Evolutionary conservation across 2,888 invertebrate genomes (phyloP), one percentile per base, ranked within the genome.

Genomic region (Idaea biselata): DNA sequence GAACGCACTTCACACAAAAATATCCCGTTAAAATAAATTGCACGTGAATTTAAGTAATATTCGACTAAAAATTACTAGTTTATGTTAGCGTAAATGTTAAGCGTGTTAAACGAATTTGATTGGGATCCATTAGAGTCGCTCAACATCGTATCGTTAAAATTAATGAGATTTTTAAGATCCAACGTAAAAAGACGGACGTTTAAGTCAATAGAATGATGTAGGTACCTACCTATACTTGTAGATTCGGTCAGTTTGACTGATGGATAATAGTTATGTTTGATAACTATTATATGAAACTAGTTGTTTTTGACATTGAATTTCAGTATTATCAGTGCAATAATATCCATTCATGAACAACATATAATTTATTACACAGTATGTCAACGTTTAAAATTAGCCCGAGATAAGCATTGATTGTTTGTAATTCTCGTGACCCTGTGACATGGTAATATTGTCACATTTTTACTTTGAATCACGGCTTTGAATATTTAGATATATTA

Each of bases 1-100:
- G 84, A 91, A 89, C 73, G 90, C 77, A 80, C 90, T 86, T 69
- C 58, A 80, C 18, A 8, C 81, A 84, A 87, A 84, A 87, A 88
- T 82, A 82, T 78, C 73, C 79, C 76, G 82, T 81, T 82, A 77
- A 81, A 79, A 83, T 77, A 82, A 82, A 84, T 83, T 44, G 44
- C 44, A 44, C 44, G 44, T 44, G 44, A 44, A 44, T 44, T 79
- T 77, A 8, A 25, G 11, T 11, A 57, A 53, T 55, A 60, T 17
- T 17, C 14, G 14, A 44, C 44, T 2, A 44, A 44, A 25, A 53
- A 33, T 44, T 6, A 14, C 44, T 44, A 44, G 44, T 44, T 44
- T 44, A 11, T 44, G 44, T 8, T 11, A 44, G 44, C 44, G 44
- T 8, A 44, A 44, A 44, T 44, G 44, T 14, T 44, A 44, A 44